Evolutionary conservation across 2,797 vertebrate species (phyloP).

Genomic region (Poeciliopsis turneri): DNA sequence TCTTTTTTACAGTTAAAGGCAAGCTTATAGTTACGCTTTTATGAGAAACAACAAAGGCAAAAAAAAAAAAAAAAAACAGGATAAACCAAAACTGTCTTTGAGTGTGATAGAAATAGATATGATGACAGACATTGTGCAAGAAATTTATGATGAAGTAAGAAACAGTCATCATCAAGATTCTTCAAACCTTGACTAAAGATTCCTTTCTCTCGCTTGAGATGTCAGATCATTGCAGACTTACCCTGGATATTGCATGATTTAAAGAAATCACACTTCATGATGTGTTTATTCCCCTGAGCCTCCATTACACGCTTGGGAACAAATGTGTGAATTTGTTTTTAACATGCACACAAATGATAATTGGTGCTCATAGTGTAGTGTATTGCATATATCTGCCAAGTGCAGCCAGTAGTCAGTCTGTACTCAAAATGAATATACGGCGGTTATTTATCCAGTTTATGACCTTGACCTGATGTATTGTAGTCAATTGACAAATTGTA

Average conservation of each 20-base stretch:
- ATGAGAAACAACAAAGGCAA: constrained; percentile 3
- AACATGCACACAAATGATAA: constrained; percentile 25
- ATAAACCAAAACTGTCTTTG: constrained; percentile 5
- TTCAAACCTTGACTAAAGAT: constrained; percentile 22
- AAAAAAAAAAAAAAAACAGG: background rate
- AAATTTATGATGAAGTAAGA: constrained; percentile 18
- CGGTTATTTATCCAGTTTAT: constrained; percentile 10
- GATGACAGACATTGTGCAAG: constrained; percentile 4
- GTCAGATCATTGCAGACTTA: constrained; percentile 25
- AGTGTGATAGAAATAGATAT: constrained; percentile 25
- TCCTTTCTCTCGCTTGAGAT: constrained; percentile 18
- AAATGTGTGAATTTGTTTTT: constrained; percentile 28
- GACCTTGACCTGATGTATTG: constrained; percentile 13
- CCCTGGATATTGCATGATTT: constrained; percentile 16
- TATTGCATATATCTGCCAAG: constrained; percentile 12
- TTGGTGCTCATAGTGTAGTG: background rate
- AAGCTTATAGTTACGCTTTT: constrained; percentile 2
- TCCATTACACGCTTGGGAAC: background rate
- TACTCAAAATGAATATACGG: constrained; percentile 17
- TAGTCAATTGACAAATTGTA: constrained; percentile 23
- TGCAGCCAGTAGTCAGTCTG: background rate
- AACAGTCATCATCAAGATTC: constrained; percentile 14
- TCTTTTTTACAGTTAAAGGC: background rate
- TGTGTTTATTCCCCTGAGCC: constrained; percentile 22
- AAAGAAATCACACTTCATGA: constrained; percentile 22